These are phyloP conservation scores for Eonycteris spelaea DNA, from an alignment of 2,113 vertebrate genomes.

Conservation along the genomic window DNA sequence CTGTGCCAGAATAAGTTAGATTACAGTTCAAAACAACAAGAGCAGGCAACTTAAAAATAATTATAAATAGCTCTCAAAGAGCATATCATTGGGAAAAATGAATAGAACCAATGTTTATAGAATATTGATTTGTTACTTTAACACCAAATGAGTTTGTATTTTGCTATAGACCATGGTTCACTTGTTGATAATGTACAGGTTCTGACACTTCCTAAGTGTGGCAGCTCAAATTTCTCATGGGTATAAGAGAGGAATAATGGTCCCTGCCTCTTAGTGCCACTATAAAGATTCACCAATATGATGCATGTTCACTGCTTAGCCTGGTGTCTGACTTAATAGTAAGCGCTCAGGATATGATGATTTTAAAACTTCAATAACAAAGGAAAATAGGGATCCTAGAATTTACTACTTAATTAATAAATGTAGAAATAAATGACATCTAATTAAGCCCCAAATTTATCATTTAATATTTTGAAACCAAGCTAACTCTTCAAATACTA, in stretches of 20 bases:
- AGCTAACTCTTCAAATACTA: constrained; percentile 12
- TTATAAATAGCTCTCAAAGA: not conserved
- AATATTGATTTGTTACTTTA: not conserved
- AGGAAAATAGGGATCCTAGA: not conserved
- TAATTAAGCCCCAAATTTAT: constrained; percentile 42
- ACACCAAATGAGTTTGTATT: not conserved
- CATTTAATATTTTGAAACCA: constrained; percentile 24
- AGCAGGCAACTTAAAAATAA: not conserved
- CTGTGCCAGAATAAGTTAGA: not conserved
- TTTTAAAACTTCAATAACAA: not conserved
- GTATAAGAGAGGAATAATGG: not conserved
- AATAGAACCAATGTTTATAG: not conserved
- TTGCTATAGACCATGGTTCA: not conserved
- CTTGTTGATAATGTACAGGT: not conserved
- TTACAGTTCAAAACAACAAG: not conserved
- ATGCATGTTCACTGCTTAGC: not conserved
- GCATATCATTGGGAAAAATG: not conserved
- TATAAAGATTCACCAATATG: not conserved
- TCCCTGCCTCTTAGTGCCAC: not conserved
- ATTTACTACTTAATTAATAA: not conserved
- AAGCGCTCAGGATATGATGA: not conserved
- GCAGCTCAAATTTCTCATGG: not conserved
- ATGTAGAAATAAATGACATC: not conserved
- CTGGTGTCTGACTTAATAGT: not conserved
- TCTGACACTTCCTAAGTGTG: not conserved